These are phyloP conservation scores for Micromussa lordhowensis DNA, from an alignment of 92 coral and sea anemone genomes.

Conservation along the genomic window DNA sequence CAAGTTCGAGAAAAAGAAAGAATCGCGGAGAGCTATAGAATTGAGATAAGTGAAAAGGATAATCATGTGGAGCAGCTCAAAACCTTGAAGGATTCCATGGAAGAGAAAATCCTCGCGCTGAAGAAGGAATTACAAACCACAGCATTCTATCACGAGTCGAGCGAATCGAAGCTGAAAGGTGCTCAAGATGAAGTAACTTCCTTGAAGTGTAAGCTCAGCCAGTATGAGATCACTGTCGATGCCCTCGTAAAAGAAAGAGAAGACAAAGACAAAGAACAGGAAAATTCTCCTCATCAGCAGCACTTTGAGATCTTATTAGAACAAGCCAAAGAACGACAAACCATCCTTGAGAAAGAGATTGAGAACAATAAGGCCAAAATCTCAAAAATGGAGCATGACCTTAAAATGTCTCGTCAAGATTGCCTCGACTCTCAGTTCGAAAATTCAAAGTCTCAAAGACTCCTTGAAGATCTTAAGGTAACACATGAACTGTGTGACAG, in stretches of 20 bases:
- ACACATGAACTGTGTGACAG: conserved; percentile 69
- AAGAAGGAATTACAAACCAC: conserved; percentile 85
- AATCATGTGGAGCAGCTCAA: conserved; percentile 72
- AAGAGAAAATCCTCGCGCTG: conserved; percentile 71
- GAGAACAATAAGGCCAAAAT: conserved; percentile 77
- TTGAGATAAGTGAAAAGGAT: conserved; percentile 81
- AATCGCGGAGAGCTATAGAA: conserved; percentile 70
- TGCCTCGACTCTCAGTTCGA: conserved; percentile 85
- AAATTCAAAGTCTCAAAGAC: conserved; percentile 76
- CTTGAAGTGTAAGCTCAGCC: conserved; percentile 63
- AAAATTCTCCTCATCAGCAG: conserved; percentile 6
- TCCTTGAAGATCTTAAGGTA: conserved; percentile 80
- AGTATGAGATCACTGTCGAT: conserved; percentile 78
- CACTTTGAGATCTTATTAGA: conserved; percentile 26
- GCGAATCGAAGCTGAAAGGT: conserved; percentile 66
- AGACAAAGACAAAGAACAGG: conserved; percentile 37
- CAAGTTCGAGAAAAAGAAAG: conserved; percentile 87
- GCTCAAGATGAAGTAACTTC: conserved; percentile 75
- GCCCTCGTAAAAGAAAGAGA: conserved; percentile 58
- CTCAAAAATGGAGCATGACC: conserved; percentile 82
- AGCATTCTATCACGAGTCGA: conserved; percentile 72
- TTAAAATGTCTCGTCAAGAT: conserved; percentile 86
- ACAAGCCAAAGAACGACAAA: conserved; percentile 71
- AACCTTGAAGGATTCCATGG: conserved; percentile 66
- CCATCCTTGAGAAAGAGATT: conserved; percentile 80